Conservation (phyloP, 2,888 invertebrate genomes). For the Athetis lepigone region DNA sequence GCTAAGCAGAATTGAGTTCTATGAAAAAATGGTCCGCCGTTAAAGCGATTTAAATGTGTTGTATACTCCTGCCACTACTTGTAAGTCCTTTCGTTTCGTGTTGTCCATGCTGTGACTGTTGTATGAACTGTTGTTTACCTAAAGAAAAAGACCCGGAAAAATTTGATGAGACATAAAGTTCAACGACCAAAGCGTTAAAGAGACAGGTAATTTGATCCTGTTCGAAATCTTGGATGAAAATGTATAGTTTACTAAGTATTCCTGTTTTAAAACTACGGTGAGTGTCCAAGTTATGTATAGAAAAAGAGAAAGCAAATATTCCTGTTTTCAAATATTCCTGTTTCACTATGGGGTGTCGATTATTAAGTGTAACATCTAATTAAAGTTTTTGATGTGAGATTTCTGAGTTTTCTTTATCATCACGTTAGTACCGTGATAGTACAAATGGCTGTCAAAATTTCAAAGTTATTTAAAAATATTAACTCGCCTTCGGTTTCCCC, state of each 20-base stretch:
- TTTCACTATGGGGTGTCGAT: neutral
- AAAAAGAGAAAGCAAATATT: too few relatives aligned
- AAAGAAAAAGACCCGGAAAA: neutral
- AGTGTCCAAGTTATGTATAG: too few relatives aligned
- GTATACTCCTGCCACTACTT: constrained; percentile 34
- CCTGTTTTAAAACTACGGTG: too few relatives aligned
- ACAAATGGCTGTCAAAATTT: too few relatives aligned
- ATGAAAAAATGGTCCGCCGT: neutral
- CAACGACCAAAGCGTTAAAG: neutral
- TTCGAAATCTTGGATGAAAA: neutral
- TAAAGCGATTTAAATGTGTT: constrained; percentile 25
- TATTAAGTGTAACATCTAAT: constrained; percentile 27
- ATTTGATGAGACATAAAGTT: neutral
- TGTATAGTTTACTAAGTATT: neutral
- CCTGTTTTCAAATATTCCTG: neutral
- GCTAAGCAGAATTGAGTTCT: too few relatives aligned
- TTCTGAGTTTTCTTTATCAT: neutral
- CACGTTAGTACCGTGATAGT: too few relatives aligned
- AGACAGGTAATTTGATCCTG: too few relatives aligned
- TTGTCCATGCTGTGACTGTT: constrained; percentile 39
- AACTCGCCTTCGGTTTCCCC: too few relatives aligned
- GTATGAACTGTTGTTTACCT: constrained; percentile 14
- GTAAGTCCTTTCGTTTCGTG: constrained; percentile 47
- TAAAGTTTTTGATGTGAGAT: constrained; percentile 23
- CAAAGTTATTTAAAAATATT: too few relatives aligned